Base-by-base conservation (phyloP, 2,113 vertebrate species). In the Cyphomyrus discorhynchus region DNA sequence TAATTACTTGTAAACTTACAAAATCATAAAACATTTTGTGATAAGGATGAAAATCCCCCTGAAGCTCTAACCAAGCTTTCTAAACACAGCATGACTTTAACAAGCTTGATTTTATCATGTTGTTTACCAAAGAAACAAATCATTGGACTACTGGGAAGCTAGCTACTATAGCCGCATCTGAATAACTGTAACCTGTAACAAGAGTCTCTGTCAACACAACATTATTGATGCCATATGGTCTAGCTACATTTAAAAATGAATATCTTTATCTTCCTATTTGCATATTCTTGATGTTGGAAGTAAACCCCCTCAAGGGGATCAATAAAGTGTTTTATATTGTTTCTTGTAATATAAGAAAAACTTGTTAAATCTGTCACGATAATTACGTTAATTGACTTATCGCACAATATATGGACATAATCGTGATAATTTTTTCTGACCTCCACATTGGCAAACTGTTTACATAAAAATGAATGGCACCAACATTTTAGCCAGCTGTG, bases 1-100 rank as follows among this genome's bases (percentile, higher is more conserved):
- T 42, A 80, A 80, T 80, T 42, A 80, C 74, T 42, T 80, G 74
- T 80, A 80, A 80, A 80, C 31, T 80, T 80, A 42, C 74, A 80
- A 80, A 39, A 80, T 80, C 31, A 42, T 80, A 80, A 80, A 80
- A 80, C 35, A 80, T 70, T 70, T 13, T 80, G 15, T 19, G 35
- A 80, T 80, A 80, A 42, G 35, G 74, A 80, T 80, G 35, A 80
- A 80, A 80, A 80, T 80, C 74, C 74, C 31, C 35, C 35, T 80
- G 35, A 80, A 80, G 74, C 74, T 80, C 74, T 80, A 80, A 80
- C 39, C 74, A 19, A 39, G 74, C 35, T 80, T 80, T 42, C 35
- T 80, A 80, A 80, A 42, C 5, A 42, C 74, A 80, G 74, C 74
- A 80, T 80, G 74, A 80, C 15, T 77, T 77, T 80, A 80, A 80